Percentiles rank a stretch among this genome's conserved stretches.
Evolutionary conservation across 2,888 invertebrate species (phyloP).

Genomic region (Cenopis cana): DNA sequence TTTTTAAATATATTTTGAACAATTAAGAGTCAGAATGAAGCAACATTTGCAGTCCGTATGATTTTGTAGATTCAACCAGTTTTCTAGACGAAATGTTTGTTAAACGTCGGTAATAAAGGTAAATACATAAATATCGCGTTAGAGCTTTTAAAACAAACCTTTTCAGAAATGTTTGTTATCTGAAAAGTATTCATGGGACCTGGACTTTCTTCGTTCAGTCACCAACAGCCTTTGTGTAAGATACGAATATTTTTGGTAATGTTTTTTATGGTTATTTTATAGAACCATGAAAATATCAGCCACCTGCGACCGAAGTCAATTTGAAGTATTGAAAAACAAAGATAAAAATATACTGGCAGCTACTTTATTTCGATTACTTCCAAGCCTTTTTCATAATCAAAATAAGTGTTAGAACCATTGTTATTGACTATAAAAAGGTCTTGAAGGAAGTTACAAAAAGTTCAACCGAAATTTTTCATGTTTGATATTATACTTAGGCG

Average conservation of each 20-base stretch:
- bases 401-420: background rate
- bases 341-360: constrained; percentile 10
- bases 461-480: too few species aligned
- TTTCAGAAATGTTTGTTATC: too few species aligned
- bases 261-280: constrained; percentile 37
- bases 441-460: too few species aligned
- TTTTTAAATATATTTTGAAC: too few species aligned
- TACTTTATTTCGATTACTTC: constrained; percentile 32
- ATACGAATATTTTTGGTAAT: constrained; percentile 22
- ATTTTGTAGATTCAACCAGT: constrained; percentile 2
- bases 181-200: background rate
- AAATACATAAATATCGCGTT: too few species aligned
- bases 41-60: constrained; percentile 1
- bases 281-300: constrained; percentile 36
- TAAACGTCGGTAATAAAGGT: too few species aligned
- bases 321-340: constrained; percentile 27
- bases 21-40: background rate
- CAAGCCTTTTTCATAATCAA: constrained; percentile 23
- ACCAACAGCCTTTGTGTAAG: background rate
- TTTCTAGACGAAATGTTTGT: constrained; percentile 2
- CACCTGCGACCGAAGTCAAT: constrained; percentile 35
- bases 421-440: constrained; percentile 10
- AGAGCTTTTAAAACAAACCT: too few species aligned
- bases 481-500: too few species aligned
- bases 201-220: background rate